Percentiles rank a stretch among this genome's conserved stretches.
These are phyloP conservation scores for Syngnathus acus DNA, from an alignment of 2,797 vertebrate genomes.

Conservation along the genomic window DNA sequence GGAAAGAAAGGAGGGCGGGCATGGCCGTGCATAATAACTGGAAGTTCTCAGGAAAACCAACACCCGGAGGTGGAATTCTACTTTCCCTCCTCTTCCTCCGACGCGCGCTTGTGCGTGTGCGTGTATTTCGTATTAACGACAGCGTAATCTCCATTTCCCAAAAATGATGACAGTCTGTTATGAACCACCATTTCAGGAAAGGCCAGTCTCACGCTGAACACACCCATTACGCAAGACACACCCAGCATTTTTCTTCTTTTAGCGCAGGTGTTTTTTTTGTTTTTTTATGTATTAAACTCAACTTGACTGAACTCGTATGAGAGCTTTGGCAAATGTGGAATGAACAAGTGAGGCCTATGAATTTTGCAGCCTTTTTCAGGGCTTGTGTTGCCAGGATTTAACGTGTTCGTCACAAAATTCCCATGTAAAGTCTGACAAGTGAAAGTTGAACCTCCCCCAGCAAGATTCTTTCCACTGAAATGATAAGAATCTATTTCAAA, in stretches of 20 bases:
- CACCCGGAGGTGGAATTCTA: conserved; percentile 4
- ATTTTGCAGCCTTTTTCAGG: not conserved
- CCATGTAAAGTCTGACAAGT: not conserved
- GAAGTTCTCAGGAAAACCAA: not conserved
- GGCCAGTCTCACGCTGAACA: conserved; percentile 4
- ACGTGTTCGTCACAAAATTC: not conserved
- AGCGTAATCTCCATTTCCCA: not conserved
- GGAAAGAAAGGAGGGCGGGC: conserved; percentile 1
- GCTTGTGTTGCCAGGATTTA: not conserved
- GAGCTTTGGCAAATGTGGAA: not conserved
- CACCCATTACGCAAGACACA: conserved; percentile 29
- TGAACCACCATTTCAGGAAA: conserved; percentile 8
- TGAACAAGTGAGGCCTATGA: not conserved
- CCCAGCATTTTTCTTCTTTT: conserved; percentile 18
- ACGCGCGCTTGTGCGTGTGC: not conserved
- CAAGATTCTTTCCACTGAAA: not conserved
- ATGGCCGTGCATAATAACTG: conserved; percentile 1
- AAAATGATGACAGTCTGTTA: not conserved
- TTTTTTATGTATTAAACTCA: conserved; percentile 13
- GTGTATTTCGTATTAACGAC: not conserved
- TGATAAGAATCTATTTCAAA: not conserved
- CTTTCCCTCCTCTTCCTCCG: not conserved
- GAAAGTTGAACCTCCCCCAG: not conserved
- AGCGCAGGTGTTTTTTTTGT: conserved; percentile 18
- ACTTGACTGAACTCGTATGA: conserved; percentile 39